Percentiles rank a stretch among this genome's conserved stretches.
Conservation (phyloP, 2,888 invertebrate genomes). For the Trachelus iudaicus region DNA sequence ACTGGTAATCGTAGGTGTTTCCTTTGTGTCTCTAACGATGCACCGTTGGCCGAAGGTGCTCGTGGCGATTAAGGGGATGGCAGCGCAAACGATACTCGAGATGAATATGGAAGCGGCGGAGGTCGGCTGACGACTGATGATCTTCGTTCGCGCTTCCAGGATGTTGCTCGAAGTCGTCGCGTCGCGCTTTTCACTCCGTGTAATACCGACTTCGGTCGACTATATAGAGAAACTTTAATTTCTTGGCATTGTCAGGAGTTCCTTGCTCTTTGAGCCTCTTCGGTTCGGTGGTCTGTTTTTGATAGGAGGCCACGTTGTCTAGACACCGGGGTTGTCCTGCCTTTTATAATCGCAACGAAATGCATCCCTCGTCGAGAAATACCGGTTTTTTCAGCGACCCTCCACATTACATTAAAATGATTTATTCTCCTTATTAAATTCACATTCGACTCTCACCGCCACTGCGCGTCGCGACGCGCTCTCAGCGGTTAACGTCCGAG, state of each 20-base stretch:
- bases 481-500: conserved; percentile 17
- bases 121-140: background rate
- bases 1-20: background rate
- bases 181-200: background rate
- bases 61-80: background rate
- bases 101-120: background rate
- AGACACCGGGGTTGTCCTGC: conserved; percentile 53
- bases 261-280: conserved; percentile 62
- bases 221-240: conserved; percentile 58
- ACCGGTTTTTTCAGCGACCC: conserved; percentile 51
- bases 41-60: background rate
- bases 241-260: conserved; percentile 61
- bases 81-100: background rate
- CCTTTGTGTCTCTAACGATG: too few relatives aligned
- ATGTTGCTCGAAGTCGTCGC: background rate
- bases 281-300: conserved; percentile 62
- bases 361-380: conserved; percentile 59
- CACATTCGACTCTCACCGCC: conserved; percentile 46
- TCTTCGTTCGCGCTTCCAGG: background rate
- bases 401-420: conserved; percentile 54
- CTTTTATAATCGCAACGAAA: conserved; percentile 63
- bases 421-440: conserved; percentile 61
- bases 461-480: conserved; percentile 27
- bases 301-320: conserved; percentile 59
- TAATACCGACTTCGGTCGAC: background rate